Evolutionary conservation across 2,797 vertebrate genomes (phyloP), one percentile per base, ranked within the genome.

Genomic region (Euphonia xanthogaster): DNA sequence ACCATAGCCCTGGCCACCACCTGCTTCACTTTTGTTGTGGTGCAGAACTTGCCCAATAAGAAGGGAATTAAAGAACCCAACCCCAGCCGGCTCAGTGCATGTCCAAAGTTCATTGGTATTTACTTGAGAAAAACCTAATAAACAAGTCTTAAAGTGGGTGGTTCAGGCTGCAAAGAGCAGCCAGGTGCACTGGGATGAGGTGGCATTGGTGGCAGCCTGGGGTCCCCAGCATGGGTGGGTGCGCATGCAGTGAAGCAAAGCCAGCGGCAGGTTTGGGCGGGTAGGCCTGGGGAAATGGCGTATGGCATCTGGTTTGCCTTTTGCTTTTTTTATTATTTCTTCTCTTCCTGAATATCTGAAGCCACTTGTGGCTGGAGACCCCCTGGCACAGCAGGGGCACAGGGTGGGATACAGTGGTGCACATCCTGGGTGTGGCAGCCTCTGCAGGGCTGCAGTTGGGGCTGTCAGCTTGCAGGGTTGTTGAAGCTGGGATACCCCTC

Each of bases 21-120:
- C 18, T 40, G 8, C 47, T 63, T 55, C 0, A 1, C 55, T 58
- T 2, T 0, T 42, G 4, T 2, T 0, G 0, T n/a, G 21, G 28
- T 71, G 62, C 62, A 44, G 48, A 58, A 57, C 30, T 35, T 48
- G 45, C 47, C 35, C 47, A 37, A 61, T 35, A 28, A 76, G 51
- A 85, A 37, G 6, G 25, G 37, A 60, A 63, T 78, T 75, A 66
- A 66, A 74, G 63, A 35, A 30, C 44, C 39, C 67, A 66, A 1
- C 21, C 55, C 33, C 7, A 14, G 20, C 33, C 40, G 40, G 28
- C 31, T 71, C 65, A 62, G 39, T 14, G 39, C 35, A 19, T 42
- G 24, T 63, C 4, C 3, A 4, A 25, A 47, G 30, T 47, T 57
- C 3, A 0, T 24, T 79, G 79, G 44, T 80, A 53, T 90, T 91